Base-by-base conservation (phyloP, 2,888 invertebrate species). In the Dichetophora obliterata region DNA sequence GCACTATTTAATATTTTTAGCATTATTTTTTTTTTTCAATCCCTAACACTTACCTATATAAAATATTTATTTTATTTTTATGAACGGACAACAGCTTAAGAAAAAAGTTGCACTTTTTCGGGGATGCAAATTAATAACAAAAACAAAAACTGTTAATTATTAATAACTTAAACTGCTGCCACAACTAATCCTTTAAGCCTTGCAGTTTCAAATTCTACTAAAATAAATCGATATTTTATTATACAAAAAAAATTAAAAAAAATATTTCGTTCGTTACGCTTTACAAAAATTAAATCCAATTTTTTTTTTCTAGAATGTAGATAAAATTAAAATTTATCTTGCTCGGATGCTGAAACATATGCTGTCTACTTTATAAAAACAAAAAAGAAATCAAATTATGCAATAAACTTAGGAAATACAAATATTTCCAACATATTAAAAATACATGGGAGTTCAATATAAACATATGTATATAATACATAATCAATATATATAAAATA, bases 271-370 rank as follows among this genome's bases (percentile, higher is more conserved):
- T 83, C 82, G 81, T 80, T 80, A 79, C 81, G 82, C 82, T 75
- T 77, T 48, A 22, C n/a, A n/a, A n/a, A n/a, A n/a, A 75, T 77
- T 75, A 22, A 68, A 68, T 22, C 22, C 72, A 72, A 34, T 37
- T 11, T 52, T 66, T 75, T 43, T 37, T 57, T 52, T 52, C 2
- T 73, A 75, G 57, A 43, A 65, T 31, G 27, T 54, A 48, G 27
- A 72, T 68, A 54, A 50, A 69, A 75, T 27, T 61, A 72, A 75
- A 61, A 77, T 52, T 6, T 65, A 70, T 50, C 19, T 85, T 86
- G 86, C 85, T 85, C 86, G 85, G 84, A 83, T 84, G 84, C 85
- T 85, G 83, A 82, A 75, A 84, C 82, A 85, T 85, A 84, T 83
- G 83, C 84, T 84, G 83, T 83, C 84, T 80, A 79, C 78, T 37